Base-by-base conservation (phyloP, 2,113 vertebrate species). In the Syngnathus floridae region DNA sequence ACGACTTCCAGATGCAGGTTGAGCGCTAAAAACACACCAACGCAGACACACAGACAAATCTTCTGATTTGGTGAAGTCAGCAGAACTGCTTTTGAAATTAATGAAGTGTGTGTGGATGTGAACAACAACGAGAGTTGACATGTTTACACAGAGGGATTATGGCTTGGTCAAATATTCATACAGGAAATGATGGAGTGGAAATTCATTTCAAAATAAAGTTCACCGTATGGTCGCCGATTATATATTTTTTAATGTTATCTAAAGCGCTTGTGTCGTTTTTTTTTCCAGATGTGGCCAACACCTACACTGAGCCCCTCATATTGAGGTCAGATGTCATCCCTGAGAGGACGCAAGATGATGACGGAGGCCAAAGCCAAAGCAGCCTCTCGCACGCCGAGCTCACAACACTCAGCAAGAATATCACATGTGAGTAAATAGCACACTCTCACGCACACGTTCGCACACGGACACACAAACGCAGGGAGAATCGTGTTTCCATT, bases 361-460 rank as follows among this genome's bases (percentile, higher is more conserved):
- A 75, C 13, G 69, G 65, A 66, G 79, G 87, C 62, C 82, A 78
- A 38, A 72, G 84, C 72, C 79, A 72, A 78, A 75, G 76, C 74
- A 73, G 73, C 67, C 76, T 85, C 55, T 77, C 79, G 21, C 81
- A 84, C 66, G 41, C 77, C 1, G 81, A 72, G 61, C 74, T 82
- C 31, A 73, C 70, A 4, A 73, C 85, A 26, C 77, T 86, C 55
- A 69, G 68, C 79, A 86, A 76, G 66, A 90, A 79, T 65, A 81
- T 90, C 68, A 92, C 88, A 71, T 89, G 91, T 92, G 79, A 90
- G 90, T 86, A 76, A 71, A 77, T 40, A 76, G 46, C 64, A 17
- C 49, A 17, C 26, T 45, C 57, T 37, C 35, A 60, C 56, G 71
- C 58, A 71, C 43, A 67, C 31, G 38, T 36, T 40, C 66, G 49